These are phyloP conservation scores for Eledona agricola DNA, from an alignment of 2,888 invertebrate species.

Conservation along the genomic window DNA sequence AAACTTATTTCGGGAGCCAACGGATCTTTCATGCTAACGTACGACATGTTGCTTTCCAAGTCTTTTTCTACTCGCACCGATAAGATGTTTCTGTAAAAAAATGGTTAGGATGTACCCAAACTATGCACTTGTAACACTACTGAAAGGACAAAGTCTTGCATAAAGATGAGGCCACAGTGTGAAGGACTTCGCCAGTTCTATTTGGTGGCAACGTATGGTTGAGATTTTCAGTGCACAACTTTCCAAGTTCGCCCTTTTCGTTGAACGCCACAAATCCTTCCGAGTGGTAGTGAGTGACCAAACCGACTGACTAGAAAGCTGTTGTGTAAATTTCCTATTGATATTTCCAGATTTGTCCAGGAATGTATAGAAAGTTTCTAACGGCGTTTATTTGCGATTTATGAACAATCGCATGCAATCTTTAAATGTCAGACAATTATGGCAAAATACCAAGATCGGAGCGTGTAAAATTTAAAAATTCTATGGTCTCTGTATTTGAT, in stretches of 20 bases:
- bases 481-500: constrained; percentile 1
- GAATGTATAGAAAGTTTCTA: constrained; percentile 26
- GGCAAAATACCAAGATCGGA: constrained; percentile 25
- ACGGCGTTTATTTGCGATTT: constrained; percentile 24
- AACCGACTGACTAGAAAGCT: no score
- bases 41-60: constrained; percentile 69
- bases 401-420: constrained; percentile 32
- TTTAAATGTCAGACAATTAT: constrained; percentile 25
- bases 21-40: constrained; percentile 85
- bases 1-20: constrained; percentile 83
- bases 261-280: constrained; percentile 88
- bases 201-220: constrained; percentile 68
- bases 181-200: constrained; percentile 60
- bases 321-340: no score
- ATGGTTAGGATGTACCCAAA: constrained; percentile 2
- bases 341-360: constrained; percentile 4
- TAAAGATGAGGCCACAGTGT: constrained; percentile 80
- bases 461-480: constrained; percentile 11
- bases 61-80: constrained; percentile 74
- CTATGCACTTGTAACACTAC: constrained; percentile 63
- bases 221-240: constrained; percentile 82
- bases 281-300: constrained; percentile 73
- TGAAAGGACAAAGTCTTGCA: constrained; percentile 80
- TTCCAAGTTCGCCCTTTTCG: constrained; percentile 82
- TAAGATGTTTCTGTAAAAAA: constrained; percentile 69